Percentiles rank a stretch among this genome's conserved stretches.
Conservation (phyloP, 2,888 invertebrate species). For the Hydropsyche betteni region DNA sequence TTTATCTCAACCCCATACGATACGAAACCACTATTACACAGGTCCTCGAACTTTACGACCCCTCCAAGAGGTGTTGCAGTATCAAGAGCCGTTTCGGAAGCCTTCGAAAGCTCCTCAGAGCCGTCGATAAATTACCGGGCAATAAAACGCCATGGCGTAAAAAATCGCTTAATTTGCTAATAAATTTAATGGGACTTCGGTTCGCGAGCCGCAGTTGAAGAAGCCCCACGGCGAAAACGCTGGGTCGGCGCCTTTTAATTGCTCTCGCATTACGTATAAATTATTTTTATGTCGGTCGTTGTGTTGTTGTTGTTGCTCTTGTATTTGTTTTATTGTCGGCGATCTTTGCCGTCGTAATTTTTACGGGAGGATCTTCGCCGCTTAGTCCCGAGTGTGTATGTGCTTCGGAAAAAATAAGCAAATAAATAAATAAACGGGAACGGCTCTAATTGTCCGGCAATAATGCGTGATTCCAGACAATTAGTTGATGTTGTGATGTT, state of each 20-base stretch:
- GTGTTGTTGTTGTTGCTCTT: background rate
- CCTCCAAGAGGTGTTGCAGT: background rate
- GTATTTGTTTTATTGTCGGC: background rate
- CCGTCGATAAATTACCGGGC: constrained; percentile 32
- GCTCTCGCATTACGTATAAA: constrained; percentile 20
- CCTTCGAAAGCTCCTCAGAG: constrained; percentile 16
- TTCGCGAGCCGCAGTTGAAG: constrained; percentile 12
- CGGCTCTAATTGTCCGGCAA: background rate
- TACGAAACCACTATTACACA: no score
- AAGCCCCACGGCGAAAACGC: background rate
- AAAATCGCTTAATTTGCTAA: constrained; percentile 42
- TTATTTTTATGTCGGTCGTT: constrained; percentile 29
- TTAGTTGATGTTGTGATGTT: background rate
- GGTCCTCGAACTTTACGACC: background rate
- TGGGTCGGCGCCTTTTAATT: constrained; percentile 15
- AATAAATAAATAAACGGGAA: constrained; percentile 14
- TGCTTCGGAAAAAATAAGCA: constrained; percentile 1
- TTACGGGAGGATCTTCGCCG: no score
- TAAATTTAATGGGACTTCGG: constrained; percentile 42
- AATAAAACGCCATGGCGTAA: constrained; percentile 34
- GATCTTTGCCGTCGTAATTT: no score
- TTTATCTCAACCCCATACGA: no score
- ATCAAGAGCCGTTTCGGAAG: background rate
- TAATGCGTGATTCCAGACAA: constrained; percentile 20
- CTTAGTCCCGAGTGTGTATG: no score